Evolutionary conservation across 2,888 invertebrate species (phyloP).

Genomic region (Fragum sueziense): DNA sequence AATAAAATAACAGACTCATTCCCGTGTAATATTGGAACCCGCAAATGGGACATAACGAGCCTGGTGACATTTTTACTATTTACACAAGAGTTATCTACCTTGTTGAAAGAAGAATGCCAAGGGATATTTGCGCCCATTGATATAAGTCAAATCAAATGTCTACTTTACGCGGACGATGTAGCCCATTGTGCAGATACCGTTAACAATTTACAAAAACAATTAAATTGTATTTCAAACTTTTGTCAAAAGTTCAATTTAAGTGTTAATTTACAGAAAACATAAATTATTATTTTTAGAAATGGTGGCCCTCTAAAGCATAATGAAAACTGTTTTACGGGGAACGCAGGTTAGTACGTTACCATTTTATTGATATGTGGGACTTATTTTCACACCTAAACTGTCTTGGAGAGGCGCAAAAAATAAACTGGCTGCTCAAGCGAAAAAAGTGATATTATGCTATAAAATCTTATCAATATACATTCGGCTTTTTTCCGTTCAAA

Average conservation of each 20-base stretch:
- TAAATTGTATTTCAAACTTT: too few species aligned
- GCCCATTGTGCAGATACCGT: too few species aligned
- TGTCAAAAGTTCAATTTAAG: neutral
- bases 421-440: constrained; percentile 4
- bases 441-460: neutral
- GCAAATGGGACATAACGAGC: too few species aligned
- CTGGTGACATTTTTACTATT: too few species aligned
- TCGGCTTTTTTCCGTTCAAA: neutral
- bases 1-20: too few species aligned
- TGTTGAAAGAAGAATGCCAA: neutral
- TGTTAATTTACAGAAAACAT: neutral
- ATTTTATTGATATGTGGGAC: neutral
- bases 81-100: neutral
- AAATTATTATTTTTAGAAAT: neutral
- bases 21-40: too few species aligned
- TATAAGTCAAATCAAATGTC: neutral
- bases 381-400: neutral
- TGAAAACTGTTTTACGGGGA: neutral
- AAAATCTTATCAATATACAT: neutral
- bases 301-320: neutral
- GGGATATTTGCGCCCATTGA: neutral
- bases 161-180: neutral
- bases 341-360: neutral
- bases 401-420: neutral
- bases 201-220: neutral